Percentiles rank a stretch among this genome's conserved stretches.
These are phyloP conservation scores for Rhinogobius similis DNA, from an alignment of 2,113 vertebrate species.

Conservation along the genomic window DNA sequence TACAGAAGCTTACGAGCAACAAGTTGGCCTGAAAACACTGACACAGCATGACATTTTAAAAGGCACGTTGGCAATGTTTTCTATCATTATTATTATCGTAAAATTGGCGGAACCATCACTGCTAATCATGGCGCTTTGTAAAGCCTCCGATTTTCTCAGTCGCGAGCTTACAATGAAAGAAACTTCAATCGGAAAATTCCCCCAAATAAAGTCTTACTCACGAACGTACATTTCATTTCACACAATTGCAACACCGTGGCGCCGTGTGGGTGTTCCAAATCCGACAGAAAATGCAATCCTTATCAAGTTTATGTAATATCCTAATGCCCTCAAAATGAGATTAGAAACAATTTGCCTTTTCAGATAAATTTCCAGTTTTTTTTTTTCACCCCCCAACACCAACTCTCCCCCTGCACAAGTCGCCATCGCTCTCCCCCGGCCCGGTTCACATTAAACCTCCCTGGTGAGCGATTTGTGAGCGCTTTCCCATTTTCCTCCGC, in stretches of 20 bases:
- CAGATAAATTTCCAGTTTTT: conserved; percentile 5
- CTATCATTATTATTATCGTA: background rate
- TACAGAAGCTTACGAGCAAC: no score
- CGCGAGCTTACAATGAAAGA: background rate
- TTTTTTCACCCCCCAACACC: conserved; percentile 15
- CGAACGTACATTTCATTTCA: background rate
- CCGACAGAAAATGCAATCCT: background rate
- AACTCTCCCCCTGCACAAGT: conserved; percentile 50
- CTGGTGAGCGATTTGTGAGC: conserved; percentile 61
- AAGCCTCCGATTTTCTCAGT: background rate
- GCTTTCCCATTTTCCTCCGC: conserved; percentile 44
- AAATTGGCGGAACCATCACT: background rate
- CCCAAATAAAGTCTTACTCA: background rate
- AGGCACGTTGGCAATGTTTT: background rate
- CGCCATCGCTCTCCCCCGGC: conserved; percentile 67
- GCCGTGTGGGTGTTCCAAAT: background rate
- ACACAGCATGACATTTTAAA: background rate
- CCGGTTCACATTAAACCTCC: conserved; percentile 63
- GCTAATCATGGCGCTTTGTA: background rate
- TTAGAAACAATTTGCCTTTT: background rate
- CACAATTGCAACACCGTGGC: background rate
- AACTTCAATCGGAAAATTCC: background rate
- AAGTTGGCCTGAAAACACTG: no score
- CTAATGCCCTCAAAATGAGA: background rate
- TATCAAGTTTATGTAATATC: background rate